Conservation (phyloP, 2,113 vertebrate genomes). For the Ailurus styani region DNA sequence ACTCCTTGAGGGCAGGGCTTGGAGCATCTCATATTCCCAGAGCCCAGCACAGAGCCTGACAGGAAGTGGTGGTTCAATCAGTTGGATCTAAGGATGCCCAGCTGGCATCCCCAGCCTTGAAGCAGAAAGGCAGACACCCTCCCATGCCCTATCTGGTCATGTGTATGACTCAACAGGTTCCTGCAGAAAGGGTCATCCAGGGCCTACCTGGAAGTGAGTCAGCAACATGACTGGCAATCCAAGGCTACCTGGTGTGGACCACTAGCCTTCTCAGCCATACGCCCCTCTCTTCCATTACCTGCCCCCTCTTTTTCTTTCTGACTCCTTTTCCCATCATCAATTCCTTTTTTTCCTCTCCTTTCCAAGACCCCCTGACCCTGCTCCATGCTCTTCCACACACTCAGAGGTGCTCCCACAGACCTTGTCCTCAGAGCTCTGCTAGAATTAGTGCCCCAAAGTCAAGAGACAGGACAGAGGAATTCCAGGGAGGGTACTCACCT, state of each 20-base stretch:
- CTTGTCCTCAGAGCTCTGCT: neutral
- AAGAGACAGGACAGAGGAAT: neutral
- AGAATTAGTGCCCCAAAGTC: neutral
- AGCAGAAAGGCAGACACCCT: neutral
- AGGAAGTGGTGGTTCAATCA: neutral
- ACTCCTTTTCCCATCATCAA: neutral
- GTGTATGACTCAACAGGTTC: constrained; percentile 11
- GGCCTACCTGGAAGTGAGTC: neutral
- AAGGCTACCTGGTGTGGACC: neutral
- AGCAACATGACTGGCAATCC: neutral
- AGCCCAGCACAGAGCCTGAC: neutral
- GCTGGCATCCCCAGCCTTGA: neutral
- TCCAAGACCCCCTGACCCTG: neutral
- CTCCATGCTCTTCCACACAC: neutral
- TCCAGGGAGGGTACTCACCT: neutral
- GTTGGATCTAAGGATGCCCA: neutral
- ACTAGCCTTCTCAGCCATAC: neutral
- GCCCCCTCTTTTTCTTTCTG: neutral
- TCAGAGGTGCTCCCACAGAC: neutral
- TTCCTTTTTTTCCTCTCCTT: neutral
- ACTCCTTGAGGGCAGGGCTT: neutral
- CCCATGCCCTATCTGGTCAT: neutral
- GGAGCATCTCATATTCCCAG: neutral
- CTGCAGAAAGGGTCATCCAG: neutral
- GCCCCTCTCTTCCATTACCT: neutral